phyloP scores from a whole-genome alignment of 1,140 invertebrate species.

The Oedothorax gibbosus region DNA sequence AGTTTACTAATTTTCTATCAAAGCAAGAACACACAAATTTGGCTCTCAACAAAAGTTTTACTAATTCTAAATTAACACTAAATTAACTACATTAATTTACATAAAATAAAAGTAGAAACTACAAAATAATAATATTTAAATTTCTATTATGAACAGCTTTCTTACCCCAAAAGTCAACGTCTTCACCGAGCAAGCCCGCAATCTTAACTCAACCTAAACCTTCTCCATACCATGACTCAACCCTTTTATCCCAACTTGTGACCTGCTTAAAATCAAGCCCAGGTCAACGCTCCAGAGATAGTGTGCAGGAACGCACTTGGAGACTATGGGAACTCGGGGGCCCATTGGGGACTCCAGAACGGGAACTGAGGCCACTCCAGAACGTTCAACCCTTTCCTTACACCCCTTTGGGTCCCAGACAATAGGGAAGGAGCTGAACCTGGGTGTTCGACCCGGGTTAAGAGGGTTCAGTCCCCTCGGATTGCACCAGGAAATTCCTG shows the following conservation, averaged over 20 bases:
- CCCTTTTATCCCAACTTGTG: not conserved
- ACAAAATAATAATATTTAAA: no score
- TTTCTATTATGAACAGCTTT: no score
- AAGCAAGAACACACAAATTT: no score
- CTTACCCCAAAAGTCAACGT: no score
- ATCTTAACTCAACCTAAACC: no score
- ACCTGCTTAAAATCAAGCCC: slow-evolving; percentile 17
- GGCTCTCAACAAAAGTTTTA: no score
- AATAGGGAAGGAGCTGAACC: slow-evolving; percentile 27
- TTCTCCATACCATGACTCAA: no score
- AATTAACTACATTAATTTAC: no score
- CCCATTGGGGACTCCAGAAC: not conserved
- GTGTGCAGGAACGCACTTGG: slow-evolving; percentile 38
- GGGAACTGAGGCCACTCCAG: slow-evolving; percentile 35
- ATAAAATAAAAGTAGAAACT: no score
- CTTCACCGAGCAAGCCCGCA: no score
- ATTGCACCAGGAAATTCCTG: slow-evolving; percentile 37
- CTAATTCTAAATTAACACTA: no score
- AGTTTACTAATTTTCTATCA: no score
- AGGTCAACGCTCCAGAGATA: slow-evolving; percentile 34
- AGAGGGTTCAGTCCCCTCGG: slow-evolving; percentile 27
- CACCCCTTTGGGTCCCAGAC: not conserved
- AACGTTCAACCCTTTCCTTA: slow-evolving; percentile 49
- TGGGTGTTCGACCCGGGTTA: slow-evolving; percentile 41
- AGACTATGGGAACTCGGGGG: slow-evolving; percentile 53